phyloP scores from a whole-genome alignment of 2,113 vertebrate species.

The Myotis davidii region DNA sequence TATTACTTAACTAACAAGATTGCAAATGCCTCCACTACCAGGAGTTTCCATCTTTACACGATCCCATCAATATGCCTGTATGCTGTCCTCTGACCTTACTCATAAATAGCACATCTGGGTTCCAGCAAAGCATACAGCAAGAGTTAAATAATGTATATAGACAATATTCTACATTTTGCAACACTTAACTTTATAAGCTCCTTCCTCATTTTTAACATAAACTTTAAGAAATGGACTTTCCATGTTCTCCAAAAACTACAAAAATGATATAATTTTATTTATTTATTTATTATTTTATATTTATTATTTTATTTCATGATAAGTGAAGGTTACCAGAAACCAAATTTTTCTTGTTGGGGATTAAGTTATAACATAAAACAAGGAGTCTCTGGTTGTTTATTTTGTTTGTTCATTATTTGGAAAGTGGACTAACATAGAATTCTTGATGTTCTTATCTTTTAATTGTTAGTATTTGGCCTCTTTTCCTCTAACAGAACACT shows the following conservation, averaged over 20 bases:
- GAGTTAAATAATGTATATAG: neutral
- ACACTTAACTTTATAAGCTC: neutral
- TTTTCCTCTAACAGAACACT: neutral
- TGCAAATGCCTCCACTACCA: neutral
- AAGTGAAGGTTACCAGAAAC: neutral
- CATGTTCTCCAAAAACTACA: neutral
- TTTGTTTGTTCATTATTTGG: neutral
- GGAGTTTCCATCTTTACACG: no score
- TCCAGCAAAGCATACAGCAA: neutral
- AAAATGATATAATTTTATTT: neutral
- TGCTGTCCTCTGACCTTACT: no score
- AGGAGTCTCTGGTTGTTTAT: neutral
- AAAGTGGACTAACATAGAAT: neutral
- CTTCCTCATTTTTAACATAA: neutral
- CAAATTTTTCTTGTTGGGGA: neutral
- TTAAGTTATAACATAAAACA: neutral
- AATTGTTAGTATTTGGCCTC: neutral
- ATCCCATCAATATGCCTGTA: no score
- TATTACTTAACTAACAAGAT: neutral
- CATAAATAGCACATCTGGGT: no score
- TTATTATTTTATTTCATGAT: neutral
- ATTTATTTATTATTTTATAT: neutral
- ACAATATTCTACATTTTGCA: neutral
- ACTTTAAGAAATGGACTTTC: neutral
- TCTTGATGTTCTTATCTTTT: neutral